Base-by-base conservation (phyloP, 2,113 vertebrate genomes). In the Lanius ludovicianus region DNA sequence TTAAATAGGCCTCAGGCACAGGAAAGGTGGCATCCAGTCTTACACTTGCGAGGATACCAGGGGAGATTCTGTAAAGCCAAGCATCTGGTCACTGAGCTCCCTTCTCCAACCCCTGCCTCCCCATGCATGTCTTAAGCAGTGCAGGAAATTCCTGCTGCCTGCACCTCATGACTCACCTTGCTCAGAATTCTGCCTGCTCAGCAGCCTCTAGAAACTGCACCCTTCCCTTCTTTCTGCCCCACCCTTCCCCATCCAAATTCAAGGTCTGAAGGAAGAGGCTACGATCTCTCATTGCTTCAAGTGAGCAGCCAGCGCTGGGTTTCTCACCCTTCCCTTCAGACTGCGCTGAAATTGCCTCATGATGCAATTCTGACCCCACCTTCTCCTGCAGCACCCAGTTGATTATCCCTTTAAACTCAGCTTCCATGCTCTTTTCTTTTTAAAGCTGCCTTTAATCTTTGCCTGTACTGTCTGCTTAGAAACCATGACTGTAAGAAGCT, bases 101-200 rank as follows among this genome's bases (percentile, higher is more conserved):
- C 46, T 80, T 60, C 68, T 81, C 41, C 80, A 74, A 12, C 23
- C 33, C 25, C 67, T 77, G 92, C 68, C 71, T 92, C 87, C 14
- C 3, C 85, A 50, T 2, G 70, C 24, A 3, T 2, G 15, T 82
- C 69, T 42, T 20, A 13, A 33, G 53, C 56, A 49, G 79, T 70
- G 90, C 96, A 92, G 94, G 96, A 93, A 94, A 95, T 95, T 92
- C 90, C 92, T 94, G 95, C 90, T 92, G 85, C 90, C 46, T 65
- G 46, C 80, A 15, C 88, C 55, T 83, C 75, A 42, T 97, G 94
- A 90, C 88, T 97, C 96, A 95, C 95, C 95, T 97, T 73, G 86
- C 89, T 89, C 75, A 35, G 4, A 7, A 6, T 89, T 89, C 64
- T 84, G 94, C 89, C 86, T 56, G 44, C 89, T 96, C 93, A 95